Percentiles rank a stretch among this genome's conserved stretches.
Evolutionary conservation across 2,797 vertebrate genomes (phyloP).

Genomic region (Cyprinella venusta): DNA sequence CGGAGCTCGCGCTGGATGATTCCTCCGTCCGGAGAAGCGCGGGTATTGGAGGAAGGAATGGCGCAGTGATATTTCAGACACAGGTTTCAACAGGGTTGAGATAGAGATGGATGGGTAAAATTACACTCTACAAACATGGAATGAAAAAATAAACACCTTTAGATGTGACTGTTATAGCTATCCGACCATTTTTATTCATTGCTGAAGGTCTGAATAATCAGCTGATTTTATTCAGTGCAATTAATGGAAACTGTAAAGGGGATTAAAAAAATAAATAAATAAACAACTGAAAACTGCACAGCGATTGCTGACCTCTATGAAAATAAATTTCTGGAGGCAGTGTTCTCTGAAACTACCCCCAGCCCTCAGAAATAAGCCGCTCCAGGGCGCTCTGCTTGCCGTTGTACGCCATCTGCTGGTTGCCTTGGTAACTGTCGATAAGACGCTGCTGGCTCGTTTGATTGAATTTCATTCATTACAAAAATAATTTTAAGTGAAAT

Average conservation of each 20-base stretch:
- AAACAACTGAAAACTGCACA: background rate
- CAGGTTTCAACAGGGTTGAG: background rate
- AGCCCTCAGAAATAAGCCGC: conserved; percentile 24
- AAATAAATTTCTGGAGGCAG: conserved; percentile 56
- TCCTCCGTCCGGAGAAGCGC: background rate
- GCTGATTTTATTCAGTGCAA: background rate
- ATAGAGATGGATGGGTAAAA: background rate
- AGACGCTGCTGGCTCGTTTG: background rate
- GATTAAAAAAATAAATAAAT: background rate
- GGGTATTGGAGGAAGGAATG: background rate
- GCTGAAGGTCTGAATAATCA: background rate
- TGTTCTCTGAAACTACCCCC: conserved; percentile 20
- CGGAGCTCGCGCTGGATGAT: conserved; percentile 19
- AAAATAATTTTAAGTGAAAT: background rate
- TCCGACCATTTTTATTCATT: background rate
- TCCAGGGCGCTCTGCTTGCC: conserved; percentile 58
- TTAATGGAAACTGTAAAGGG: background rate
- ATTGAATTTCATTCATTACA: background rate
- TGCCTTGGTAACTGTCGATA: conserved; percentile 36
- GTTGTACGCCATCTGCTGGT: conserved; percentile 76
- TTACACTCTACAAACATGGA: background rate
- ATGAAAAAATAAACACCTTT: background rate
- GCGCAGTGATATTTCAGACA: background rate
- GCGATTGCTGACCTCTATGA: conserved; percentile 33
- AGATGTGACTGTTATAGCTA: background rate